Base-by-base conservation (phyloP, 2,113 vertebrate species). In the Polypterus bichir region DNA sequence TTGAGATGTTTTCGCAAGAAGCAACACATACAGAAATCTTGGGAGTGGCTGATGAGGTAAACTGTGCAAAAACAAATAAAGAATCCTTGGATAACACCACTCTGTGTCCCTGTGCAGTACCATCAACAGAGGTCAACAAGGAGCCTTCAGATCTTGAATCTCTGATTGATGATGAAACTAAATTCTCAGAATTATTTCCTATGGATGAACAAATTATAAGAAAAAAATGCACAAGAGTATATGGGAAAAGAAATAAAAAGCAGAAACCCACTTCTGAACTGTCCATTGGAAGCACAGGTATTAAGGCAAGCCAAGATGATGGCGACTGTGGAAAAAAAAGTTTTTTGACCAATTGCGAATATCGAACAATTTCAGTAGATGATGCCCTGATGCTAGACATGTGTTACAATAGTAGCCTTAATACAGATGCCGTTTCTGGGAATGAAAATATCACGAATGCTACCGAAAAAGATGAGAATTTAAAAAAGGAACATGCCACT, bases 131-230 rank as follows among this genome's bases (percentile, higher is more conserved):
- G 56, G 1, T 10, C 0, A 67, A 62, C 1, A 10, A 45, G 62
- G 63, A 79, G 11, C 80, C 52, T 51, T 51, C 80, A 0, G 84
- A 90, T 59, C 77, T 89, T 27, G 84, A 80, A 58, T 74, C 77
- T 64, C 63, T 88, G 5, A 80, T 91, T 1, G 92, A 94, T 0
- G 92, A 95, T 0, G 92, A 96, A n/a, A 74, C 79, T 55, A 85
- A 86, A 0, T 93, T 96, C 69, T 91, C 93, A 3, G 89, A 88
- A 70, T 83, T 96, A 48, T 97, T 94, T 64, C 93, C 93, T 45
- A 68, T 86, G 62, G 86, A 88, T 0, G 83, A 89, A 10, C 89
- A 85, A 64, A 69, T 84, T n/a, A 83, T 83, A 59, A 81, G 80
- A 46, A 90, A 91, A 66, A 97, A 91, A 75, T 92, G 88, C 73